These are phyloP conservation scores for Megatriorchis doriae DNA, from an alignment of 2,113 vertebrate species.

Conservation along the genomic window DNA sequence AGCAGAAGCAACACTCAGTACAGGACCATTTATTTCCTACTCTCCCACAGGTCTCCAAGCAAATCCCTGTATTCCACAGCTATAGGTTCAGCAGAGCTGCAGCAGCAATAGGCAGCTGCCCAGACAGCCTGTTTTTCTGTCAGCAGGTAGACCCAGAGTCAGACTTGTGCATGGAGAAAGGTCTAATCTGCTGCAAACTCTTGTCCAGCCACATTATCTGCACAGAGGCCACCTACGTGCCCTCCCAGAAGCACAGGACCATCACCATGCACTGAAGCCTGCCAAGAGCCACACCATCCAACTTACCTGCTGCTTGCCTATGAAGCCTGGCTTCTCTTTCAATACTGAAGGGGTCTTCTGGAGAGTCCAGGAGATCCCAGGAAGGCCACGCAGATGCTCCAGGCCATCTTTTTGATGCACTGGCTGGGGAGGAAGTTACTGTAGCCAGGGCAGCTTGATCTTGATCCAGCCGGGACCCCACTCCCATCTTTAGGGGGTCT, in stretches of 20 bases:
- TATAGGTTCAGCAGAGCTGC: not conserved
- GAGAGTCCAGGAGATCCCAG: constrained; percentile 85
- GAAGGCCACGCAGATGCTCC: constrained; percentile 88
- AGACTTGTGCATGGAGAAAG: not conserved
- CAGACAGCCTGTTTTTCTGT: no score
- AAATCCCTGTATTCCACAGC: no score
- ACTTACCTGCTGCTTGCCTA: constrained; percentile 90
- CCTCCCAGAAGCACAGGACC: not conserved
- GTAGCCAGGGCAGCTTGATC: constrained; percentile 84
- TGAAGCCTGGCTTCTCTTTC: constrained; percentile 95
- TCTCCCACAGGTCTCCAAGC: not conserved
- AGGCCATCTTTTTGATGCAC: constrained; percentile 88
- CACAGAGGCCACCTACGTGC: not conserved
- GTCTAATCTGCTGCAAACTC: not conserved
- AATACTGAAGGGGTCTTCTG: constrained; percentile 92
- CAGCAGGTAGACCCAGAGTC: not conserved
- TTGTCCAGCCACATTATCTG: rapidly evolving
- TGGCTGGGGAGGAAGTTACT: constrained; percentile 75
- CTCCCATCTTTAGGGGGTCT: constrained; percentile 84
- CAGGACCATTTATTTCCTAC: not conserved
- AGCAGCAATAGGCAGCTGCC: not conserved
- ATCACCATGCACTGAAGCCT: not conserved
- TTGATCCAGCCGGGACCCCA: constrained; percentile 85
- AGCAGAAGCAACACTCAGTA: not conserved
- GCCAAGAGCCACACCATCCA: not conserved